Base-by-base conservation (phyloP, 2,113 vertebrate species). In the Elephantulus edwardii region DNA sequence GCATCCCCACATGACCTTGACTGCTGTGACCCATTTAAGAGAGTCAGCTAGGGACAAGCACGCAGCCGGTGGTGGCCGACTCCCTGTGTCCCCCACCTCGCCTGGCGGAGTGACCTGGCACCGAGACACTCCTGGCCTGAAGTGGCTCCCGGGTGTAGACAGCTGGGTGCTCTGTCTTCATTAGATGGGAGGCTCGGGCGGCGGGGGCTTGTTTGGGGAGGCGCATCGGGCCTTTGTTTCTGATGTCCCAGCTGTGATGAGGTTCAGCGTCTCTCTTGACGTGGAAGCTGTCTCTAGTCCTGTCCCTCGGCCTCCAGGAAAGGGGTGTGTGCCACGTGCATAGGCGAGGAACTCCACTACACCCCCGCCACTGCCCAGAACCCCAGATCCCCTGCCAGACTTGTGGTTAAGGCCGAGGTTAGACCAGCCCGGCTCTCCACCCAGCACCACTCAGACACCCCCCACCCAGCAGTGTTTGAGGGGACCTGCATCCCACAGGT, bases 51-150 rank as follows among this genome's bases (percentile, higher is more conserved):
- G 30, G 52, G 35, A 85, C 44, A 88, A 56, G 88, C 28, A 22
- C 30, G 42, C 60, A 83, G 50, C 12, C n/a, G 66, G 94, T 35
- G 88, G 68, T 0, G 70, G 84, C 46, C 42, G n/a, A n/a, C n/a
- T n/a, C n/a, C n/a, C n/a, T n/a, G n/a, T n/a, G n/a, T n/a, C n/a
- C n/a, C n/a, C n/a, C n/a, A n/a, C n/a, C n/a, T n/a, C 10, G 7
- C 8, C 8, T 1, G 44, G 3, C 33, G 17, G 66, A 0, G 33
- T 82, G 56, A 26, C 5, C 0, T 2, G 40, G 8, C 83, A 30
- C 56, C 19, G 35, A 84, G 42, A 58, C 94, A 20, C 56, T 72
- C 16, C 19, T 22, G 81, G 2, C 58, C 72, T 1, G 40, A 76
- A 40, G 40, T 72, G 20, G 5, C 38, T 75, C 81, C 84, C 7